Evolutionary conservation across 2,113 vertebrate species (phyloP), one percentile per base, ranked within the genome.

Genomic region (Bubo blakistoni): DNA sequence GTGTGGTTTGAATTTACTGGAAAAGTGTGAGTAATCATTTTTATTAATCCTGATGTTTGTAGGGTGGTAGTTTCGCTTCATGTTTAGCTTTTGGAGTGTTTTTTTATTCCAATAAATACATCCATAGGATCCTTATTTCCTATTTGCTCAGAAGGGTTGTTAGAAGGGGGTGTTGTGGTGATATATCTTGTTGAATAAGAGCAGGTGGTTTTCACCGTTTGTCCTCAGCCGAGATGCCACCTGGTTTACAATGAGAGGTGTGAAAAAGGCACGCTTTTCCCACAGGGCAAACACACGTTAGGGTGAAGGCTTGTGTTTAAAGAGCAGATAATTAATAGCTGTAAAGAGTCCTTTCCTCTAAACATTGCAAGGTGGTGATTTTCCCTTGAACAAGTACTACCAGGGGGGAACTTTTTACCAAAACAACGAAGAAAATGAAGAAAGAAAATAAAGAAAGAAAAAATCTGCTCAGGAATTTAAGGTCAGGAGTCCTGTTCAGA

Each of bases 311-410:
- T 66, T 72, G 44, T 86, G 67, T 88, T 94, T 72, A 90, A 90
- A 92, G 40, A 44, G n/a, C 58, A 78, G 88, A 29, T 86, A 92
- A 95, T 90, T 94, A 90, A 91, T 86, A 86, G 83, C 62, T 91
- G 58, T 62, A 70, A 88, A 66, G 40, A 46, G 32, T 57, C 46
- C 7, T 0, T 79, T 93, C 38, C 29, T 91, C 63, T 86, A 94
- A 93, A 94, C 63, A 88, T 2, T 74, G 49, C 58, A 70, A 90
- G 49, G 63, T 88, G 67, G 13, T 78, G 71, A 72, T 86, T 88
- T 93, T 86, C 51, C 42, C 76, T 86, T 49, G 20, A 62, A 32
- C 30, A 54, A 85, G 40, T 59, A 51, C 52, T 85, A 52, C 29
- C 7, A 63, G 13, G 73, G 46, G 44, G 70, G 42, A 71, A 40